Evolutionary conservation across 2,113 vertebrate genomes (phyloP), one percentile per base, ranked within the genome.

Genomic region (Uropsilus gracilis): DNA sequence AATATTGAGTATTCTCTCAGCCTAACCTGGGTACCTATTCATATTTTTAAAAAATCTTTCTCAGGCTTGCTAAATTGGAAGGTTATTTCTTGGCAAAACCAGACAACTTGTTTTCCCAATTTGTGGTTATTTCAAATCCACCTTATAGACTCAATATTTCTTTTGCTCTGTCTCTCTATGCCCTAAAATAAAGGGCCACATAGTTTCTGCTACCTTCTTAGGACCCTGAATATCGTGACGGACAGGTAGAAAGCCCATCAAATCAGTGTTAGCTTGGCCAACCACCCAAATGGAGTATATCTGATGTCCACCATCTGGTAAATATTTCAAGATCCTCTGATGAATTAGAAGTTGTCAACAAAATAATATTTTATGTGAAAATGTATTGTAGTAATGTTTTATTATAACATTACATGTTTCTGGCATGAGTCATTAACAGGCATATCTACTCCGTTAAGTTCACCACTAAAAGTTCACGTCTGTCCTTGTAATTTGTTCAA

Each of bases 1-100:
- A 98, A 97, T 95, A 96, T 53, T 89, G 93, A 97, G 87, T 96
- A 88, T 72, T 90, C 63, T 75, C 83, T 96, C 97, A 97, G 91
- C 53, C 90, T 97, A 86, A 97, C 82, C 92, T 96, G 11, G 46
- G 92, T 86, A 84, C 48, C 86, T 95, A 57, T 64, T 95, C 91
- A 50, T 89, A 93, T 57, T 91, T 95, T 97, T 95, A 94, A 97
- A 94, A 97, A 96, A 92, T 92, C 94, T 95, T 86, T 95, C 95
- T 95, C 69, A 72, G 83, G 85, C 96, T 11, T 22, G 48, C 72
- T 95, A 97, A 96, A 64, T 55, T 78, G 28, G 55, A 88, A 96
- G 80, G 3, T 90, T 90, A 95, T 94, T 98, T 96, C 53, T 53
- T 44, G 61, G 53, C 72, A 94, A 92, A 85, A 42, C 77, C 55